Conservation (phyloP, 2,888 invertebrate genomes). For the Neelides folsomi region DNA sequence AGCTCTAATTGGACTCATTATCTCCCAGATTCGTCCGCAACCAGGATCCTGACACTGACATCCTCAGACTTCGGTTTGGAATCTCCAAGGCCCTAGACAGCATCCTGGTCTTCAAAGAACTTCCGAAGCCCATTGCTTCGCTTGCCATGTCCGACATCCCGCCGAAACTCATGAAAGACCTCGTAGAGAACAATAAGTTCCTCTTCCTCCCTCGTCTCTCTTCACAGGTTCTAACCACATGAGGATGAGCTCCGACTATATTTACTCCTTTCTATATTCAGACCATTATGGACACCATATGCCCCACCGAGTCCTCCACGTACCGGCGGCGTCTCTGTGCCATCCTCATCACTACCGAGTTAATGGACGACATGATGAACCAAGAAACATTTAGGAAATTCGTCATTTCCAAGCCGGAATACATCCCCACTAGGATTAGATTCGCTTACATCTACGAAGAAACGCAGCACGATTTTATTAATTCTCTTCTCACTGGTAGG, state of each 20-base stretch:
- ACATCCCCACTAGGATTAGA: slow-evolving; percentile 48
- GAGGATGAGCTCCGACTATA: neutral
- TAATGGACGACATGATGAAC: slow-evolving; percentile 1
- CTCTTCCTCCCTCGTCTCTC: slow-evolving; percentile 75
- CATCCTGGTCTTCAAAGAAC: slow-evolving; percentile 77
- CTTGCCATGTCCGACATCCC: slow-evolving; percentile 83
- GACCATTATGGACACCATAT: slow-evolving; percentile 56
- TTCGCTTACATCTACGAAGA: slow-evolving; percentile 79
- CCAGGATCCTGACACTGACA: slow-evolving; percentile 45
- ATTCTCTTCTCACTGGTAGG: slow-evolving; percentile 5
- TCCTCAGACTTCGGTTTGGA: slow-evolving; percentile 55
- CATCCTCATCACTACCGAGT: slow-evolving; percentile 55
- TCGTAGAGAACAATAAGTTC: slow-evolving; percentile 77
- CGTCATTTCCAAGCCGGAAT: slow-evolving; percentile 1
- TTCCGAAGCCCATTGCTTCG: slow-evolving; percentile 63
- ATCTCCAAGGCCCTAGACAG: slow-evolving; percentile 61
- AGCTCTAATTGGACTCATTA: slow-evolving; percentile 1
- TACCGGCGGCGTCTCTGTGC: slow-evolving; percentile 61
- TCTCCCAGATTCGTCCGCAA: slow-evolving; percentile 15
- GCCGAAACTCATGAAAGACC: slow-evolving; percentile 69
- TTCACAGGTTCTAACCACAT: slow-evolving; percentile 73
- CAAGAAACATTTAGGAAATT: too few species aligned
- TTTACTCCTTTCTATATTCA: neutral
- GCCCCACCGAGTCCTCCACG: slow-evolving; percentile 75
- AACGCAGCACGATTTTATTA: slow-evolving; percentile 58